Conservation (phyloP, 2,797 vertebrate species). For the Oreonectes daqikongensis region DNA sequence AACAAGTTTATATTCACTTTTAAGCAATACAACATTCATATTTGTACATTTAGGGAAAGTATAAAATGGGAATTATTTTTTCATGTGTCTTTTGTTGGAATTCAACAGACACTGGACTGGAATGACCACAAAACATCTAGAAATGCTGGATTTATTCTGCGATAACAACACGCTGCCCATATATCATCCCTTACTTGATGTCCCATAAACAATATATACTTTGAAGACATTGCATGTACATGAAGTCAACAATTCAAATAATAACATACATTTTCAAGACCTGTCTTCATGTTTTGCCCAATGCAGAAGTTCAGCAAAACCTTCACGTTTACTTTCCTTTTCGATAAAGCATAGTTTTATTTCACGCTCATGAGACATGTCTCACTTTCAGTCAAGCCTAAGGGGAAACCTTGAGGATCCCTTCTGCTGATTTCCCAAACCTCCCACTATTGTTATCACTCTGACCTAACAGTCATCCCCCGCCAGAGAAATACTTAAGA, state of each 20-base stretch:
- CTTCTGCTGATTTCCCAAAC: constrained; percentile 56
- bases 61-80: too few relatives aligned
- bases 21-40: too few relatives aligned
- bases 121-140: too few relatives aligned
- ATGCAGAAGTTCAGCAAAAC: constrained; percentile 11
- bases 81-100: too few relatives aligned
- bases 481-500: constrained; percentile 44
- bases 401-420: constrained; percentile 50
- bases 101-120: too few relatives aligned
- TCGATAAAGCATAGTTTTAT: constrained; percentile 31
- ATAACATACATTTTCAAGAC: not conserved
- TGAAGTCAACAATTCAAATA: not conserved
- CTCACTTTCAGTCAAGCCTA: constrained; percentile 54
- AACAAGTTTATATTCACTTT: too few relatives aligned
- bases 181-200: too few relatives aligned
- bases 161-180: too few relatives aligned
- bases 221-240: too few relatives aligned
- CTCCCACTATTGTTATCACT: constrained; percentile 46
- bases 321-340: constrained; percentile 12
- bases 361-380: constrained; percentile 49
- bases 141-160: too few relatives aligned
- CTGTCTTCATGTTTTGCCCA: not conserved
- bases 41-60: too few relatives aligned
- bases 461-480: constrained; percentile 44
- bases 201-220: too few relatives aligned